phyloP scores from a whole-genome alignment of 2,888 invertebrate species.

The Ceratothoa steindachneri region DNA sequence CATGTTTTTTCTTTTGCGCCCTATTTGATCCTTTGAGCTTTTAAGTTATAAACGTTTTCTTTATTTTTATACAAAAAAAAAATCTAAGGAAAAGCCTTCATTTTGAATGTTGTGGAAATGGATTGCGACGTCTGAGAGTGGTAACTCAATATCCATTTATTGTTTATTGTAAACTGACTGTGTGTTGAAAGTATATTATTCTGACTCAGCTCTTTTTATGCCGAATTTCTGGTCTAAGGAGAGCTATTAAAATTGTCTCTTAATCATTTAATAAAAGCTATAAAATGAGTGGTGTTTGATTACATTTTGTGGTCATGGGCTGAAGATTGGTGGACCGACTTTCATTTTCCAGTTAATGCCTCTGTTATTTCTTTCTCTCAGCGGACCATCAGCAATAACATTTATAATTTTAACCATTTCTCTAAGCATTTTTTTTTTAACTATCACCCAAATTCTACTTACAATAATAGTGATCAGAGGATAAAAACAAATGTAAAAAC shows the following conservation, averaged over 20 bases:
- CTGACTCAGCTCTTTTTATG: background rate
- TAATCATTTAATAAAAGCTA: background rate
- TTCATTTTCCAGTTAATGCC: too few species aligned
- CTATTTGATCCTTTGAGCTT: too few species aligned
- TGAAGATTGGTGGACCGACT: too few species aligned
- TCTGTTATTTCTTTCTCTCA: too few species aligned
- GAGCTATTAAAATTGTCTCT: background rate
- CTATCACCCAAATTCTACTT: too few species aligned
- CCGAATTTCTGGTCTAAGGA: background rate
- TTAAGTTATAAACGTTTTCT: background rate
- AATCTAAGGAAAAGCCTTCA: background rate
- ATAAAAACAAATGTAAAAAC: too few species aligned
- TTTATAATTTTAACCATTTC: too few species aligned
- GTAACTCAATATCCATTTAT: background rate
- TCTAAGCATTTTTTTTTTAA: too few species aligned
- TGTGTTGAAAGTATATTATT: background rate
- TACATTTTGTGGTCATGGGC: too few species aligned
- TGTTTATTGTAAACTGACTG: background rate
- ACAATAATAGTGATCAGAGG: too few species aligned
- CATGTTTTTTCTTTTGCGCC: too few species aligned
- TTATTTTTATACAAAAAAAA: background rate
- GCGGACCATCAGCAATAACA: too few species aligned
- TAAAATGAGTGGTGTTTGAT: background rate
- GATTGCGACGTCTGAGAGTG: background rate
- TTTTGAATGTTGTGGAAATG: background rate